These are phyloP conservation scores for Coelinius sp. DNA, from an alignment of 2,888 invertebrate genomes.

Conservation along the genomic window DNA sequence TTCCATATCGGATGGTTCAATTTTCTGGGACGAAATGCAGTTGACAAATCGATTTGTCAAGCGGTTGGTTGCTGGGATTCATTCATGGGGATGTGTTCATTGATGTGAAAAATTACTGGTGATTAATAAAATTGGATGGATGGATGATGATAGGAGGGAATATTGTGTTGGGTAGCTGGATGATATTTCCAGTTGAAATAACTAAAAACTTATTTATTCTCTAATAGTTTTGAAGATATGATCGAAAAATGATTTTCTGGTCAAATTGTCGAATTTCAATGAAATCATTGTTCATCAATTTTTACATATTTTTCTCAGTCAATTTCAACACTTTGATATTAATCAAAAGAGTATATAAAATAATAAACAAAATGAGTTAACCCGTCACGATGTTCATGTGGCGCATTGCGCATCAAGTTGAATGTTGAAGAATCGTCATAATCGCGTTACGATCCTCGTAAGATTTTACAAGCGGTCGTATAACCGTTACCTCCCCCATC, in stretches of 20 bases:
- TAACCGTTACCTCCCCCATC: constrained; percentile 56
- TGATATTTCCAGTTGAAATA: not conserved
- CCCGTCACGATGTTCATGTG: not conserved
- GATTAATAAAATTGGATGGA: not conserved
- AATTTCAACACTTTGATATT: not conserved
- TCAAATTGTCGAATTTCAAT: not conserved
- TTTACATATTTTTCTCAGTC: not conserved
- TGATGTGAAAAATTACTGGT: not conserved
- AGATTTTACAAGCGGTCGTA: constrained; percentile 63
- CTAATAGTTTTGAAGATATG: too few relatives aligned
- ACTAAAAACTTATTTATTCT: not conserved
- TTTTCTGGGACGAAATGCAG: not conserved
- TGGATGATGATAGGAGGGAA: not conserved
- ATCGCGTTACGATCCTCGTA: constrained; percentile 65
- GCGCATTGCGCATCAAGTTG: not conserved
- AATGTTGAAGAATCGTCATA: constrained; percentile 47
- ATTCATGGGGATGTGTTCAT: constrained; percentile 5
- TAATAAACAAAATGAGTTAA: not conserved
- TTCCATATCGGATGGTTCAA: not conserved
- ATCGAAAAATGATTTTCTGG: too few relatives aligned
- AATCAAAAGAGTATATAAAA: constrained; percentile 1
- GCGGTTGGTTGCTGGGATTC: not conserved
- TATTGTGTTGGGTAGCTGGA: not conserved
- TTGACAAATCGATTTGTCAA: constrained; percentile 19
- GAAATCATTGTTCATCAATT: not conserved